Evolutionary conservation across 1,140 invertebrate genomes (phyloP).

Genomic region (Bombyx mori): ASM3026992v2 NC_085123.1:5079001-5079500

Average conservation of each 20-base stretch:
- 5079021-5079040: too few species aligned
- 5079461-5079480: conserved; percentile 60
- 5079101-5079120: too few species aligned
- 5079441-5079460: conserved; percentile 20
- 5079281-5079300: too few species aligned
- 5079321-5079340: conserved; percentile 28
- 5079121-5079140: too few species aligned
- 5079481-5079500: conserved; percentile 74
- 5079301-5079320: conserved; percentile 31
- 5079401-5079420: conserved; percentile 61
- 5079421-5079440: conserved; percentile 28
- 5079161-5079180: background rate
- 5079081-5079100: too few species aligned
- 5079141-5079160: too few species aligned
- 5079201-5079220: background rate
- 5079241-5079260: too few species aligned
- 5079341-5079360: background rate
- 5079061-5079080: too few species aligned
- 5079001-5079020: too few species aligned
- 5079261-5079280: too few species aligned
- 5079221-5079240: too few species aligned
- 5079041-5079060: too few species aligned
- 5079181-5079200: background rate
- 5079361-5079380: background rate
- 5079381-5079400: conserved; percentile 46